phyloP scores from a whole-genome alignment of 2,888 invertebrate species.

The Keiferia lycopersicella region DNA sequence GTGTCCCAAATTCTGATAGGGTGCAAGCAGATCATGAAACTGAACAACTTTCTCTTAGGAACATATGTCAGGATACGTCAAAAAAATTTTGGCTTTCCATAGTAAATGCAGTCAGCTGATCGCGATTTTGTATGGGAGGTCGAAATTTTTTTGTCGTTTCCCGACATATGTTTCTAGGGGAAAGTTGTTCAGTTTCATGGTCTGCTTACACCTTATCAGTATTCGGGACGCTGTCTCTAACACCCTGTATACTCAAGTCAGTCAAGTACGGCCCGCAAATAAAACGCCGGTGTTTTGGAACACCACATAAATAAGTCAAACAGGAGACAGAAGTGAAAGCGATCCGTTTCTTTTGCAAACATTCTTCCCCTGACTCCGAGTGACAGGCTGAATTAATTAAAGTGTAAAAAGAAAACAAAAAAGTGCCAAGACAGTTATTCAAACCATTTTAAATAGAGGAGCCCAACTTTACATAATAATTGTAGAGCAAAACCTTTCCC shows the following conservation, averaged over 20 bases:
- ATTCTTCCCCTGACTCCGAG: background rate
- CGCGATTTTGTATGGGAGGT: too few species aligned
- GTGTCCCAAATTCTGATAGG: too few species aligned
- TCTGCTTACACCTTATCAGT: too few species aligned
- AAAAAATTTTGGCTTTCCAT: too few species aligned
- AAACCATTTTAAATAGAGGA: background rate
- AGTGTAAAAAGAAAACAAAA: slow-evolving; percentile 1
- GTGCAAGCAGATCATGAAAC: too few species aligned
- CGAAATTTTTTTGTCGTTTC: too few species aligned
- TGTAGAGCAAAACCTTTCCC: background rate
- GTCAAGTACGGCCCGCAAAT: background rate
- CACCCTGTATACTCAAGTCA: background rate
- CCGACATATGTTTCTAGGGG: too few species aligned
- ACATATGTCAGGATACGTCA: too few species aligned
- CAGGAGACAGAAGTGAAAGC: background rate
- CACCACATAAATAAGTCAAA: background rate
- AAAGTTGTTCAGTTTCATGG: too few species aligned
- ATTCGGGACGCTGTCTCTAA: too few species aligned
- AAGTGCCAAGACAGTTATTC: background rate
- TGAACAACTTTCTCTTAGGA: too few species aligned
- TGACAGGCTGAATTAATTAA: background rate
- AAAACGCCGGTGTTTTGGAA: background rate
- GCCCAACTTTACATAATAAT: slow-evolving; percentile 1
- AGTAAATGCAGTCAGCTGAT: too few species aligned
- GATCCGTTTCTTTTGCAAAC: slow-evolving; percentile 9